phyloP scores from a whole-genome alignment of 1,140 invertebrate genomes.

The Hesperophylax magnus region DNA sequence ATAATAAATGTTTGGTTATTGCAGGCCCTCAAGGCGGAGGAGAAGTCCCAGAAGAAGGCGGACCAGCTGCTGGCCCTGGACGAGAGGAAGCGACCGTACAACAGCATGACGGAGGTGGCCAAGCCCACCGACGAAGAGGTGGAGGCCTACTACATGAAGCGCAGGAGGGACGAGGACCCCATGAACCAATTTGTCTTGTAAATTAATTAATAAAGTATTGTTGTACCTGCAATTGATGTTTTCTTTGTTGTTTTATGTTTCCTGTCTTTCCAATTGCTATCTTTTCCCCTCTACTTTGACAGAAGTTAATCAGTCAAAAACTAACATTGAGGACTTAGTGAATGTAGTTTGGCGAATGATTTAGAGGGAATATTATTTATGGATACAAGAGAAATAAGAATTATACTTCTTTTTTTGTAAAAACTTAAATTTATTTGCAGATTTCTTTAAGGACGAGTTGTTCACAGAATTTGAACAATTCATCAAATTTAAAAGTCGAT shows the following conservation, averaged over 20 bases:
- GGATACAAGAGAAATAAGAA: too few species aligned
- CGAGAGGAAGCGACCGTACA: slow-evolving; percentile 93
- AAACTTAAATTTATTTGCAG: too few species aligned
- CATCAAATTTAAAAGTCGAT: too few species aligned
- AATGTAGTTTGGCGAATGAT: too few species aligned
- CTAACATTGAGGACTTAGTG: too few species aligned
- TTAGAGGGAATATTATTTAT: too few species aligned
- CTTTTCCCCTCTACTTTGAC: too few species aligned
- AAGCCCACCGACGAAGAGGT: slow-evolving; percentile 93
- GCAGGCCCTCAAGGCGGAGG: slow-evolving; percentile 79
- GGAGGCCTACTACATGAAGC: slow-evolving; percentile 93
- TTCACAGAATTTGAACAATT: too few species aligned
- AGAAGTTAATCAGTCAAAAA: too few species aligned
- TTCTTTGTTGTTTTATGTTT: slow-evolving; percentile 9
- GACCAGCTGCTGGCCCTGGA: slow-evolving; percentile 79
- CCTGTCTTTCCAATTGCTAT: not conserved
- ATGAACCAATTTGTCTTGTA: slow-evolving; percentile 82
- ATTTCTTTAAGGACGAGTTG: too few species aligned
- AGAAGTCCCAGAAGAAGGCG: slow-evolving; percentile 74
- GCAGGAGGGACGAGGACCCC: slow-evolving; percentile 89
- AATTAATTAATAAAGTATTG: slow-evolving; percentile 10
- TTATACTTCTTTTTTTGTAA: too few species aligned
- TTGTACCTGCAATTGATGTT: slow-evolving; percentile 9
- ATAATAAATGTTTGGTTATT: not conserved
- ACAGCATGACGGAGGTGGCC: slow-evolving; percentile 88